Conservation (phyloP, 2,888 invertebrate genomes). For the Chydorus sphaericus region DNA sequence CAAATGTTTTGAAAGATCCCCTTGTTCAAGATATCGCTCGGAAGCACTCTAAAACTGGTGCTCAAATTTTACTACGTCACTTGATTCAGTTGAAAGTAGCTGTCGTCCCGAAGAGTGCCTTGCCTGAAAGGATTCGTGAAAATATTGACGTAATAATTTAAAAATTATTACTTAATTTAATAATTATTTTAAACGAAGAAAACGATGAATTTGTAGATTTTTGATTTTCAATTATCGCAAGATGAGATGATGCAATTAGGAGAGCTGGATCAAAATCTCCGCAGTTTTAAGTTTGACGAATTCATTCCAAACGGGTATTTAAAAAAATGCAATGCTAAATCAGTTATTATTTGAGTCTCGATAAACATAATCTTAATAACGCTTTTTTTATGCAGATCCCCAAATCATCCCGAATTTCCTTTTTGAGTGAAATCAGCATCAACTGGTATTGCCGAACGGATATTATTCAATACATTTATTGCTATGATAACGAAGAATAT, state of each 20-base stretch:
- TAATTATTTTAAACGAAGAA: too few species aligned
- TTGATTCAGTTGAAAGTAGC: slow-evolving; percentile 52
- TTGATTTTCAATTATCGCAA: neutral
- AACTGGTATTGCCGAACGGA: too few species aligned
- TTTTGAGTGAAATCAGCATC: too few species aligned
- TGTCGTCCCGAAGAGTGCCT: slow-evolving; percentile 73
- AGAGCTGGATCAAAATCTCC: neutral
- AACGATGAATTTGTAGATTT: neutral
- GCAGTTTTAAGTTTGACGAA: neutral
- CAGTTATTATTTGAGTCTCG: too few species aligned
- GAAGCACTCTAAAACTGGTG: slow-evolving; percentile 48
- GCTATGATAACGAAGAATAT: too few species aligned
- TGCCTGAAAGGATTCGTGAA: slow-evolving; percentile 49
- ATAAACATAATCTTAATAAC: too few species aligned
- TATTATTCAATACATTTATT: too few species aligned
- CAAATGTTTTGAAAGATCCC: slow-evolving; percentile 23
- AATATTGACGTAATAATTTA: slow-evolving; percentile 39
- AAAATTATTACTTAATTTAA: too few species aligned
- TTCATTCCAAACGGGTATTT: too few species aligned
- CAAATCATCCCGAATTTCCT: too few species aligned
- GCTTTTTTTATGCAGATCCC: too few species aligned
- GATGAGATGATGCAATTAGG: neutral
- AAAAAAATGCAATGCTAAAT: too few species aligned
- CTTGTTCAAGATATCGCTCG: slow-evolving; percentile 27
- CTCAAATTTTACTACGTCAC: slow-evolving; percentile 59